phyloP scores from a whole-genome alignment of 1,140 invertebrate genomes.

The Nixonia krombeini region DNA sequence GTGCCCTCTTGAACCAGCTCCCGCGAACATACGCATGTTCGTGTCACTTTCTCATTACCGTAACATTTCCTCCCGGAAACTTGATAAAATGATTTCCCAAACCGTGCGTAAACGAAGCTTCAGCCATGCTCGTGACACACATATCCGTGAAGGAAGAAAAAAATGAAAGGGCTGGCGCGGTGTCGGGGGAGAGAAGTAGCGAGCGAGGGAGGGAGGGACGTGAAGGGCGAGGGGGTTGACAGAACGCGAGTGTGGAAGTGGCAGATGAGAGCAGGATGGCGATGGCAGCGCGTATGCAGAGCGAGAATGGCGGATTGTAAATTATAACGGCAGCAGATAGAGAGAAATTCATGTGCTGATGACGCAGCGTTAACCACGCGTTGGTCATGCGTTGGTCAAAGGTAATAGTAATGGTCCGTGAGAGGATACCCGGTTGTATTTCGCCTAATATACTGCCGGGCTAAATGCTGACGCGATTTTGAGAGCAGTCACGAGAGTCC shows the following conservation, averaged over 20 bases:
- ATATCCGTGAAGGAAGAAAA: not conserved
- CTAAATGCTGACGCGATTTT: slow-evolving; percentile 69
- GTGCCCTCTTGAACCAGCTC: too few relatives aligned
- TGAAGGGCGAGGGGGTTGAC: slow-evolving; percentile 16
- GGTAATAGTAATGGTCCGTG: slow-evolving; percentile 71
- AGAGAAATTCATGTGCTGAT: slow-evolving; percentile 71
- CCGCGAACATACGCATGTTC: too few relatives aligned
- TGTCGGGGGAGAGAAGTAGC: not conserved
- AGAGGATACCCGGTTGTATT: slow-evolving; percentile 68
- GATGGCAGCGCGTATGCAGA: slow-evolving; percentile 1
- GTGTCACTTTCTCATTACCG: too few relatives aligned
- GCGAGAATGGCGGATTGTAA: slow-evolving; percentile 57
- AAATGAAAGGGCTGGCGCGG: not conserved
- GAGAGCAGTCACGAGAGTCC: slow-evolving; percentile 44
- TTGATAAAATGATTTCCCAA: not conserved
- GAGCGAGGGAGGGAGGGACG: not conserved
- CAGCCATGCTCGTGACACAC: slow-evolving; percentile 1
- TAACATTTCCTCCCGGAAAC: too few relatives aligned
- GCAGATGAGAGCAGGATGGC: slow-evolving; percentile 4
- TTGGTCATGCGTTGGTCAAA: slow-evolving; percentile 70
- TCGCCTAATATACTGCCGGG: slow-evolving; percentile 69
- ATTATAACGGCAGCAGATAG: slow-evolving; percentile 66
- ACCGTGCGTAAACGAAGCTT: slow-evolving; percentile 8
- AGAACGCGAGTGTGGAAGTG: slow-evolving; percentile 20
- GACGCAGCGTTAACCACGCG: slow-evolving; percentile 67